Evolutionary conservation across 2,797 vertebrate genomes (phyloP).

Genomic region (Rhynchotus rufescens): DNA sequence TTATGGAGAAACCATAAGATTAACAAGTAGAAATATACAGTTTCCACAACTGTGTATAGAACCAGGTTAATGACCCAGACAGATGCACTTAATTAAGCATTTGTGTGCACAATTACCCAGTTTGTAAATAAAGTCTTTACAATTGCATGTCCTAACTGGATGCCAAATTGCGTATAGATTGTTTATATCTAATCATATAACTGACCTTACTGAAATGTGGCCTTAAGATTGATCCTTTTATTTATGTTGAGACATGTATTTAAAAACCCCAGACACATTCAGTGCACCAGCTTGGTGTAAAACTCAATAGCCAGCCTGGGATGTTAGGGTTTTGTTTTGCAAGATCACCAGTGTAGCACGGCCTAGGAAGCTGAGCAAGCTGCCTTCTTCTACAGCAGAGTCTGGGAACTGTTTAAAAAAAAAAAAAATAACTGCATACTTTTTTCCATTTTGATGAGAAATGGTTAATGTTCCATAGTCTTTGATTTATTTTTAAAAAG

Average conservation of each 20-base stretch:
- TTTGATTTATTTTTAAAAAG: constrained; percentile 88
- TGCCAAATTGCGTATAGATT: neutral
- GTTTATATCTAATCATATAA: neutral
- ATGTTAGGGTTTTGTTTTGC: neutral
- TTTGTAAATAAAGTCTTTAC: constrained; percentile 52
- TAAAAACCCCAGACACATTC: constrained; percentile 24
- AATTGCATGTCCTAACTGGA: neutral
- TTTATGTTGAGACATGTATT: neutral
- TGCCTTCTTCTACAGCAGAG: neutral
- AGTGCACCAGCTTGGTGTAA: neutral
- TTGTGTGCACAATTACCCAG: constrained; percentile 52
- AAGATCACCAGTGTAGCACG: neutral
- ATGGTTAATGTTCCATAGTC: constrained; percentile 73
- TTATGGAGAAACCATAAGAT: constrained; percentile 31
- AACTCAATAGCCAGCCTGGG: constrained; percentile 25
- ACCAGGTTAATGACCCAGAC: constrained; percentile 32
- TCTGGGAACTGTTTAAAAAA: neutral
- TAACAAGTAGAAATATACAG: constrained; percentile 26
- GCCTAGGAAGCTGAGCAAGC: neutral
- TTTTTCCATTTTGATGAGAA: constrained; percentile 66
- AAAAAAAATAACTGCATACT: neutral
- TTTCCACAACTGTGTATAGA: constrained; percentile 58
- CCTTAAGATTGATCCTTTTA: constrained; percentile 37
- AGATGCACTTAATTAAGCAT: constrained; percentile 62
- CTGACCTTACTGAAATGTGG: neutral